A percentile compares a stretch with the other conserved stretches of the same genome.
phyloP scores from a whole-genome alignment of 2,888 invertebrate genomes.

The Patella caerulea region DNA sequence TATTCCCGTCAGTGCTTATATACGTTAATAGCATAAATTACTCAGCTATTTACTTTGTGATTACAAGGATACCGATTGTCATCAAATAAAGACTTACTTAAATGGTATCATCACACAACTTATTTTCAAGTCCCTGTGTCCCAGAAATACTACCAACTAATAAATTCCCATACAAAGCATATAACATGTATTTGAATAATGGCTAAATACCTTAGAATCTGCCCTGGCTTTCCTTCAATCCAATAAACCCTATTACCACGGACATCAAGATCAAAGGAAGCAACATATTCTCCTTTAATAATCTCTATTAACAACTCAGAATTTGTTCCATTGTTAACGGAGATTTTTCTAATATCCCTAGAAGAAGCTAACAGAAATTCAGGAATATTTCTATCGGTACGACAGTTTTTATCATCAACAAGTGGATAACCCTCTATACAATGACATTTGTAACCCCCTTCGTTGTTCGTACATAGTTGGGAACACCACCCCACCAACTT shows the following conservation, averaged over 20 bases:
- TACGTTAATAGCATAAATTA: too few relatives aligned
- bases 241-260: constrained; percentile 95
- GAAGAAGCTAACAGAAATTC: constrained; percentile 90
- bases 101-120: too few relatives aligned
- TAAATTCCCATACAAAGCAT: too few relatives aligned
- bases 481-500: constrained; percentile 89
- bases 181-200: background rate
- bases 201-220: constrained; percentile 85
- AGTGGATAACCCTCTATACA: constrained; percentile 89
- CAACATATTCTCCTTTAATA: constrained; percentile 80
- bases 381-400: constrained; percentile 76
- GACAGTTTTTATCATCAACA: constrained; percentile 74
- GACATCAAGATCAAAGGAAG: constrained; percentile 94
- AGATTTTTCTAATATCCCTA: constrained; percentile 92
- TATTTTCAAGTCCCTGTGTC: too few relatives aligned
- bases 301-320: constrained; percentile 92
- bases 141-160: too few relatives aligned
- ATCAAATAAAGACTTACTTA: too few relatives aligned
- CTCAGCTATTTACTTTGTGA: too few relatives aligned
- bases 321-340: too few relatives aligned
- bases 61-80: too few relatives aligned
- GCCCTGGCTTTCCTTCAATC: constrained; percentile 93
- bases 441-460: constrained; percentile 93
- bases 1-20: too few relatives aligned
- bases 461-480: constrained; percentile 91